A percentile compares a stretch with the other conserved stretches of the same genome.
phyloP scores from a whole-genome alignment of 2,797 vertebrate genomes.

The Paguma larvata region DNA sequence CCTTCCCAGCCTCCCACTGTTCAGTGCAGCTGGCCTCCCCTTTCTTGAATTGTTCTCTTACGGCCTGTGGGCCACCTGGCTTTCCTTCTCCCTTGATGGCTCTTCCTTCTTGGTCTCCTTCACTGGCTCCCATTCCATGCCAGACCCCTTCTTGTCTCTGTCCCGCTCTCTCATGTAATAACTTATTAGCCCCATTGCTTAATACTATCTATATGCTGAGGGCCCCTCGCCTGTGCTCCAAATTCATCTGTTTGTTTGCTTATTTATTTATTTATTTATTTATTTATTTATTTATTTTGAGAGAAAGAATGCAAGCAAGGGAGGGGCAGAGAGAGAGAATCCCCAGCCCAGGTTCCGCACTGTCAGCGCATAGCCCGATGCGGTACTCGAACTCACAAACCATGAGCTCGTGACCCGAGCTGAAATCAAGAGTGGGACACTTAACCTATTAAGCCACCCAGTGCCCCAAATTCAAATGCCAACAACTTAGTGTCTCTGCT shows the following conservation, averaged over 20 bases:
- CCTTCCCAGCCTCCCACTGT: not conserved
- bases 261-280: too few species aligned
- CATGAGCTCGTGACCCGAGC: too few species aligned
- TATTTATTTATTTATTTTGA: too few species aligned
- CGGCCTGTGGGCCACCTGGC: not conserved
- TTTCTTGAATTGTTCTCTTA: not conserved
- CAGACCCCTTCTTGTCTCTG: not conserved
- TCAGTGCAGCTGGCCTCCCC: not conserved
- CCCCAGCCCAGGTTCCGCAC: too few species aligned
- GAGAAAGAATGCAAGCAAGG: too few species aligned
- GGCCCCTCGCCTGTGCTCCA: not conserved
- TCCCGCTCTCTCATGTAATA: not conserved
- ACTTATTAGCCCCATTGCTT: not conserved
- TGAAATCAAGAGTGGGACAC: too few species aligned
- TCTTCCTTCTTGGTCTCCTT: not conserved
- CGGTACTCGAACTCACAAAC: too few species aligned
- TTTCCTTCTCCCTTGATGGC: not conserved
- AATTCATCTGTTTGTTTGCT: not conserved
- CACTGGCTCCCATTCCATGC: too few species aligned
- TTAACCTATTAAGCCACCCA: too few species aligned
- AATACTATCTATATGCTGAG: not conserved
- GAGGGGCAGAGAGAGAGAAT: too few species aligned
- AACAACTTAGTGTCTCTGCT: not conserved
- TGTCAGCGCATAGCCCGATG: too few species aligned
- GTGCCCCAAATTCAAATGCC: not conserved